Evolutionary conservation across 2,888 invertebrate genomes (phyloP).

Genomic region (Ceraclea dissimilis): DNA sequence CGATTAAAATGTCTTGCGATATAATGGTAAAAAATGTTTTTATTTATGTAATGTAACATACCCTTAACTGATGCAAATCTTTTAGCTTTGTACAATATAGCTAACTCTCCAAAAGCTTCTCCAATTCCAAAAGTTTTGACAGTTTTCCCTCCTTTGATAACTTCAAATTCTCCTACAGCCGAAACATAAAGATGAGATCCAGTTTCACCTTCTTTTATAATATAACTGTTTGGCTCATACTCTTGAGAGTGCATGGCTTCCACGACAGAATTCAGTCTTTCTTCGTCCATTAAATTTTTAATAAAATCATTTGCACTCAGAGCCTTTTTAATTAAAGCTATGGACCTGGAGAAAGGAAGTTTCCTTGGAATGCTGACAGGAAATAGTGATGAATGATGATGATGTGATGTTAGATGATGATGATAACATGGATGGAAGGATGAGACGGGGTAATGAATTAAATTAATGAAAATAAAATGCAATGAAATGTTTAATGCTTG

Average conservation of each 20-base stretch:
- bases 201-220: constrained; percentile 73
- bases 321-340: constrained; percentile 59
- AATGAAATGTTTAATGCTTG: not conserved
- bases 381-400: not conserved
- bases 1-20: not conserved
- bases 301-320: constrained; percentile 76
- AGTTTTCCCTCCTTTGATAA: constrained; percentile 69
- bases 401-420: not conserved
- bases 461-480: not conserved
- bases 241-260: constrained; percentile 73
- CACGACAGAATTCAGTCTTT: constrained; percentile 65
- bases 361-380: not conserved
- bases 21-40: too few relatives aligned
- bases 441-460: not conserved
- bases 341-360: constrained; percentile 39
- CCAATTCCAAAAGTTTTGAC: constrained; percentile 76
- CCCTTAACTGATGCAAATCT: constrained; percentile 81
- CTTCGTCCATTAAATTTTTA: constrained; percentile 66
- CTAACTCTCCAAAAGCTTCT: constrained; percentile 84
- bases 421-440: not conserved
- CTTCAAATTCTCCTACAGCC: constrained; percentile 78
- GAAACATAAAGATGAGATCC: constrained; percentile 85
- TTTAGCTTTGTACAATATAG: constrained; percentile 89
- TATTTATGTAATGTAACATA: constrained; percentile 32
- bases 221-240: constrained; percentile 58